Evolutionary conservation across 53 echinoderm and acorn worm genomes (phyloP), one percentile per base, ranked within the genome.

Genomic region (Luidia sarsii): DNA sequence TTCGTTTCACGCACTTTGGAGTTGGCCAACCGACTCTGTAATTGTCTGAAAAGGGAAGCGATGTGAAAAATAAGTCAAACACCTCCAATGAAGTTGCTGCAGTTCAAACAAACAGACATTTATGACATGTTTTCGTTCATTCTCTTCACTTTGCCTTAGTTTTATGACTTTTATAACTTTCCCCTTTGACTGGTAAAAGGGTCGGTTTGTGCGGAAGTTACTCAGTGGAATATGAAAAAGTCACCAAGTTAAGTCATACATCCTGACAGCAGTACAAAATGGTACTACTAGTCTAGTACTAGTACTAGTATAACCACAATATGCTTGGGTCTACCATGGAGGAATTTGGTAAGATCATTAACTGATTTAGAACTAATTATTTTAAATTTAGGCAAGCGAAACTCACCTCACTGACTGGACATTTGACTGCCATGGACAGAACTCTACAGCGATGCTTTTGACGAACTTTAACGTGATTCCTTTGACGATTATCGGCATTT

Each of bases 1-100:
- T 92, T 92, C 37, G 89, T 83, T 13, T 86, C 67, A 25, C 87
- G 86, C 62, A 83, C 71, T 35, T 86, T 75, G 39, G 43, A 77
- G 41, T 70, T 87, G 4, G 66, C 87, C 31, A 92, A 45, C 35
- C 69, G 48, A 37, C 86, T 79, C 24, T 90, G 80, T 48, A 92
- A 92, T 32, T 82, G 70, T 45, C 92, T 92, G 75, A 3, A 39
- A 43, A 39, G n/a, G 23, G 31, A 71, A 3, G 16, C n/a, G n/a
- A n/a, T n/a, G n/a, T n/a, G 34, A 33, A 31, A 33, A n/a, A 62
- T 22, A 63, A 65, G 7, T n/a, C 20, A 5, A 34, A 14, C 1
- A 65, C 11, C 11, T 6, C 6, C 41, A 63, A 3, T 16, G 15
- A 63, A 14, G n/a, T 28, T 9, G 25, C 0, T 13, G 3, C 27